These are phyloP conservation scores for Coranthus polyacanthus DNA, from an alignment of 2,797 vertebrate genomes.

Conservation along the genomic window DNA sequence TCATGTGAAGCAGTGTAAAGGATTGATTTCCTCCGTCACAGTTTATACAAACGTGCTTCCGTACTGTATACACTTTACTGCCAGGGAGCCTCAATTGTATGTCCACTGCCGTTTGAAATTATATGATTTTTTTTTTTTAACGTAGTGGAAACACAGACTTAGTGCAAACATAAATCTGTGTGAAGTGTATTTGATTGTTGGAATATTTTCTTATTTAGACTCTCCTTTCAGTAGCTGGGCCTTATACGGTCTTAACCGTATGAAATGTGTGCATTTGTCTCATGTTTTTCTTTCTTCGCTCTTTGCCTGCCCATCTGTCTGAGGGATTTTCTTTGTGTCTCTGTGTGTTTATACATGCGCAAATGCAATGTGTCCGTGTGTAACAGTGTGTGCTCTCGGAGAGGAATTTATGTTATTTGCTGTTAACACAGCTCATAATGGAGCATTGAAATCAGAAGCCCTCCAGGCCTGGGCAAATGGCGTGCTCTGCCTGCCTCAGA, in stretches of 20 bases:
- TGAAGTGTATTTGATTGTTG: slow-evolving; percentile 26
- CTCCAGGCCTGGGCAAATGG: slow-evolving; percentile 76
- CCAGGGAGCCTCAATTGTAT: slow-evolving; percentile 49
- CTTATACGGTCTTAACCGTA: slow-evolving; percentile 2
- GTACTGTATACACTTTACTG: slow-evolving; percentile 71
- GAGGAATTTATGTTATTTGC: slow-evolving; percentile 92
- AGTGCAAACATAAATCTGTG: slow-evolving; percentile 29
- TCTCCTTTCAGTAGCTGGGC: slow-evolving; percentile 38
- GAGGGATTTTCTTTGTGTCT: slow-evolving; percentile 61
- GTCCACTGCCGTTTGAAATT: slow-evolving; percentile 51
- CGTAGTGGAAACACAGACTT: slow-evolving; percentile 25
- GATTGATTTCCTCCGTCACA: slow-evolving; percentile 79
- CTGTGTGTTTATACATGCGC: slow-evolving; percentile 46
- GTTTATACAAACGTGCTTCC: slow-evolving; percentile 79
- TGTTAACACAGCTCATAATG: slow-evolving; percentile 92
- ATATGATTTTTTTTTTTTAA: slow-evolving; percentile 19
- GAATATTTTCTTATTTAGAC: slow-evolving; percentile 42
- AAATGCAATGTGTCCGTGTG: slow-evolving; percentile 42
- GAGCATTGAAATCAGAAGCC: slow-evolving; percentile 87
- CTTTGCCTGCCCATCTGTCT: slow-evolving; percentile 18
- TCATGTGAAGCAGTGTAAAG: slow-evolving; percentile 73
- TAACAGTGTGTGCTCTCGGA: slow-evolving; percentile 67
- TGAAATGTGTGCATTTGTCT: slow-evolving; percentile 25
- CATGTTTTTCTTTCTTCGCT: slow-evolving; percentile 7
- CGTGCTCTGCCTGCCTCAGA: slow-evolving; percentile 85